Percentiles rank a stretch among this genome's conserved stretches.
Evolutionary conservation across 2,113 vertebrate genomes (phyloP).

Genomic region (Gallinago undulata): DNA sequence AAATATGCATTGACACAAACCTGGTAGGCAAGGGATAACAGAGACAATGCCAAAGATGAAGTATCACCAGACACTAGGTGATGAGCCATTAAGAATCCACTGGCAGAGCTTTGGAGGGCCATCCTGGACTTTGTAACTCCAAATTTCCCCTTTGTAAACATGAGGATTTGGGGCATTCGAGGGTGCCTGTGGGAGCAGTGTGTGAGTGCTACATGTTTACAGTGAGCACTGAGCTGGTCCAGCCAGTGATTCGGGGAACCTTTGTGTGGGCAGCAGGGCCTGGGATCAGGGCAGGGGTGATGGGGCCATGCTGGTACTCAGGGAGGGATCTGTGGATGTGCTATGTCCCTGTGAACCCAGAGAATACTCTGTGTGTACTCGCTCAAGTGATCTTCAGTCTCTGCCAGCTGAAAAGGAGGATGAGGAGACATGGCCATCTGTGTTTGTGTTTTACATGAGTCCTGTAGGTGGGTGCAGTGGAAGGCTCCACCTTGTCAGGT

Average conservation of each 20-base stretch:
- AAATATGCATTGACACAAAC: not conserved
- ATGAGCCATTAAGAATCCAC: not conserved
- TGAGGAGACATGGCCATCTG: not conserved
- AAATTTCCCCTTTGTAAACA: not conserved
- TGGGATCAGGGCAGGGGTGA: not conserved
- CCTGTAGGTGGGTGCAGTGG: not conserved
- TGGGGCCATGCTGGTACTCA: not conserved
- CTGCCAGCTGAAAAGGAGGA: not conserved
- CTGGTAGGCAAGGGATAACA: not conserved
- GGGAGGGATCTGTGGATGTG: no score
- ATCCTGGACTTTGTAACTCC: not conserved
- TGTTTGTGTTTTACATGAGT: not conserved
- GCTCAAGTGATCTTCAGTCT: fast-evolving
- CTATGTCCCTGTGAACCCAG: not conserved
- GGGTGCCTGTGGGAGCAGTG: not conserved
- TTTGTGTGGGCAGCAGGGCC: fast-evolving
- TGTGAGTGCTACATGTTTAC: not conserved
- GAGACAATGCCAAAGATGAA: not conserved
- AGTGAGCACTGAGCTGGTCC: not conserved
- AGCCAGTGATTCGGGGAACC: fast-evolving
- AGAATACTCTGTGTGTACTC: not conserved
- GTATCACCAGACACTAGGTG: not conserved
- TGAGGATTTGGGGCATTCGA: not conserved
- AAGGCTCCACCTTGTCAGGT: not conserved
- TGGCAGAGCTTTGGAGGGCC: not conserved